Base-by-base conservation (phyloP, 2,888 invertebrate genomes). In the Eutolmus rufibarbis region DNA sequence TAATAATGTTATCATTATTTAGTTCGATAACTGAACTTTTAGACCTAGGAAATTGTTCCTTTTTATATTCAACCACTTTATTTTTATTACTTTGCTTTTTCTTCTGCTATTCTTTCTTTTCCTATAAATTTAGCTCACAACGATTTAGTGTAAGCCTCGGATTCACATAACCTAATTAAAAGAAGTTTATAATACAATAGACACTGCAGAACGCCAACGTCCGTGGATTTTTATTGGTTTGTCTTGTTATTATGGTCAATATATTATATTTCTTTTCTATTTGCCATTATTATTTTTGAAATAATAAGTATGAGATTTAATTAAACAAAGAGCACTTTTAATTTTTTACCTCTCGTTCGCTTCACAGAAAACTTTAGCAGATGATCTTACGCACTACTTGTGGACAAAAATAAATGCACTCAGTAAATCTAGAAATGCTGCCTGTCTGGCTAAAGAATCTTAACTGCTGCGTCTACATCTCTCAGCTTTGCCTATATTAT, bases 401-500 rank as follows among this genome's bases (percentile, higher is more conserved):
- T 7, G 34, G 16, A 76, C 76, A 76, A 76, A 76, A 76, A 76
- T n/a, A 76, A 76, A 34, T 76, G 31, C 76, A 37, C 76, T n/a
- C 7, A 37, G 31, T 37, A 76, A 74, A 37, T 76, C 34, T 31
- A 16, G 12, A 66, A 37, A 66, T 66, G 84, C 43, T 57, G n/a
- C 14, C 57, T 9, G 74, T 40, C 37, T 84, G 34, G 28, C 57
- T 40, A 23, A n/a, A 37, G 23, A 57, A 40, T 84, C n/a, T 66
- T 66, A 66, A 84, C 84, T 84, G 84, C 19, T 37, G 66, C 74
- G 14, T 40, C 34, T 12, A 74, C 40, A 28, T 66, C 23, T 57
- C 34, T n/a, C 40, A 40, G 16, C 66, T 40, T 28, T 16, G 84
- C 84, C 66, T 84, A 23, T 84, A 84, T 66, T 74, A 84, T 84